phyloP scores from a whole-genome alignment of 2,888 invertebrate genomes.

The Caenorhabditis becei region DNA sequence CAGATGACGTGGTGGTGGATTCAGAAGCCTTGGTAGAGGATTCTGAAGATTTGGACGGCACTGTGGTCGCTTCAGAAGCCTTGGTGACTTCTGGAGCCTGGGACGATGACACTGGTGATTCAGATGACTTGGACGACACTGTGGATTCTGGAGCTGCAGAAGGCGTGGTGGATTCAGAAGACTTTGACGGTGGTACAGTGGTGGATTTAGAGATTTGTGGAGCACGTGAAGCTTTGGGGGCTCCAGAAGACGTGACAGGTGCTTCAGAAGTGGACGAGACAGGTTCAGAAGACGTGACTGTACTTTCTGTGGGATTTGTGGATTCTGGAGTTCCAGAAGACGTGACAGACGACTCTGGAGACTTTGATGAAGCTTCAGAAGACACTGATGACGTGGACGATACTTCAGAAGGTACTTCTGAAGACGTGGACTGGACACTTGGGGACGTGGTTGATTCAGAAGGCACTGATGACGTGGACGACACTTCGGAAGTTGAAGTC shows the following conservation, averaged over 20 bases:
- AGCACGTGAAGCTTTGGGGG: no score
- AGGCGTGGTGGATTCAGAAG: slow-evolving; percentile 2
- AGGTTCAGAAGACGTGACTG: slow-evolving; percentile 4
- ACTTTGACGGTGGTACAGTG: neutral
- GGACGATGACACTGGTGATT: neutral
- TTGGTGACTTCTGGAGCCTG: neutral
- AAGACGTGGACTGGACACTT: neutral
- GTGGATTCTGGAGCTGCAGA: neutral
- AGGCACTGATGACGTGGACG: slow-evolving; percentile 3
- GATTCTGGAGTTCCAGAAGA: slow-evolving; percentile 4
- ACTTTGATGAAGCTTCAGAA: neutral
- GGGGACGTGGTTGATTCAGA: neutral
- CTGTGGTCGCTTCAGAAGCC: neutral
- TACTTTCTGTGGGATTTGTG: neutral
- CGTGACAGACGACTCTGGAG: slow-evolving; percentile 18
- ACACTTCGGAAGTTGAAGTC: no score
- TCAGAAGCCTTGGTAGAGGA: no score
- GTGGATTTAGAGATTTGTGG: no score
- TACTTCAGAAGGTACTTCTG: neutral
- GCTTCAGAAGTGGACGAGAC: neutral
- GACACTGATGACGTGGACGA: neutral
- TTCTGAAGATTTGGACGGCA: no score
- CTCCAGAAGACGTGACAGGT: slow-evolving; percentile 2
- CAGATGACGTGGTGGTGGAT: neutral
- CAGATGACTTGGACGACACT: slow-evolving; percentile 1